Base-by-base conservation (phyloP, 35 echinoderm and acorn worm species). In the Anneissia japonica region DNA sequence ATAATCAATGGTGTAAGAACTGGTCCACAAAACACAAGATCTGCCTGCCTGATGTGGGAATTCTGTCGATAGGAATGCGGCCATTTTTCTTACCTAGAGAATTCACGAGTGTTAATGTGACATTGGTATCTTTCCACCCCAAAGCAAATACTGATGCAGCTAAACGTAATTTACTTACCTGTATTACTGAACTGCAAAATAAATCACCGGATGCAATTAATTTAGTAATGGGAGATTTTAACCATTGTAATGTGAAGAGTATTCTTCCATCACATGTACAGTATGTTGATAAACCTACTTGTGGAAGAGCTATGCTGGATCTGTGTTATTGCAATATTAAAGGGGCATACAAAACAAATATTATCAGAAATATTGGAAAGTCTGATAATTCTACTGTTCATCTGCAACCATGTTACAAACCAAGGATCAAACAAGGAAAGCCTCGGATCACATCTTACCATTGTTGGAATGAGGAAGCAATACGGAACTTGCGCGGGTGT, bases 1-100 rank as follows among this genome's bases (percentile, higher is more conserved):
- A 90, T 37, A 35, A 85, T 74, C 46, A 77, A 51, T 88, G 86
- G 86, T 88, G 86, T 43, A 88, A 80, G 80, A 88, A 88, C 39
- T 80, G 41, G 40, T 0, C 29, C 13, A 40, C 81, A 32, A 81
- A 46, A 37, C 77, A 80, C 10, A 13, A 28, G 10, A 31, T 82
- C 43, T 88, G 77, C 38, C 80, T 78, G 35, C 77, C 78, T 1
- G 86, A 88, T 35, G 77, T 79, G 30, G 86, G 81, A 37, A 26
- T 88, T 32, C 76, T 88, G 26, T 29, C 72, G 33, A 46, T 88
- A 14, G 17, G 85, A 39, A 33, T 74, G 36, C 46, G 83, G 35
- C 83, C 83, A 9, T 30, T 35, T 43, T 33, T 45, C n/a, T n/a
- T n/a, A n/a, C n/a, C n/a, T n/a, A n/a, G n/a, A n/a, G n/a, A n/a